Evolutionary conservation across 64 coral and sea anemone genomes (phyloP).

Genomic region (Astreopora myriophthalma): DNA sequence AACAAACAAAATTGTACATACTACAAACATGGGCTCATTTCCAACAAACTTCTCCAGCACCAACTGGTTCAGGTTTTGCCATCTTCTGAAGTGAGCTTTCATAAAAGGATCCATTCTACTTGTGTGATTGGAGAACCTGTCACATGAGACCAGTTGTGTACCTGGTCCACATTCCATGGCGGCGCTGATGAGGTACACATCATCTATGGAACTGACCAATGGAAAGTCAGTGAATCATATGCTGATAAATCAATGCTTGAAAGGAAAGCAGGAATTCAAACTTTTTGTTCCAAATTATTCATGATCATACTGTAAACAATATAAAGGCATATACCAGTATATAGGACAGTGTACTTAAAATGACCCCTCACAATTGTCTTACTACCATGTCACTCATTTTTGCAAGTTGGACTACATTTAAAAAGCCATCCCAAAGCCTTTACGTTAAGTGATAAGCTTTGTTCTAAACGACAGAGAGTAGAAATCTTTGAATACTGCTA

Average conservation of each 20-base stretch:
- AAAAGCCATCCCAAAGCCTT: too few species aligned
- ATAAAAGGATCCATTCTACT: slow-evolving; percentile 38
- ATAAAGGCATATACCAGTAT: too few species aligned
- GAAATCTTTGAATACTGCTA: neutral
- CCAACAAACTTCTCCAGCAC: slow-evolving; percentile 17
- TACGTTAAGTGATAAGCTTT: too few species aligned
- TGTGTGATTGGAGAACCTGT: slow-evolving; percentile 73
- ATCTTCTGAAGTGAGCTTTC: slow-evolving; percentile 63
- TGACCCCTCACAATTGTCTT: too few species aligned
- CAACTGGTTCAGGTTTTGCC: slow-evolving; percentile 64
- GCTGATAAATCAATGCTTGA: neutral
- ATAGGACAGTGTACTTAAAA: too few species aligned
- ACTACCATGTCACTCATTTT: too few species aligned
- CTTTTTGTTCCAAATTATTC: too few species aligned
- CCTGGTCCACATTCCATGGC: slow-evolving; percentile 88
- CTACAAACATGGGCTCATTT: slow-evolving; percentile 42
- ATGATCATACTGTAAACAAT: too few species aligned
- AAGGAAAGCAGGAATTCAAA: too few species aligned
- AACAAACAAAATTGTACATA: slow-evolving; percentile 13
- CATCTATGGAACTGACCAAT: slow-evolving; percentile 63
- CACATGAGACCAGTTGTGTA: slow-evolving; percentile 73
- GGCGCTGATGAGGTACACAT: slow-evolving; percentile 75
- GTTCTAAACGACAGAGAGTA: neutral
- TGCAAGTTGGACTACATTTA: too few species aligned
- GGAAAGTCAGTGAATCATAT: neutral